Evolutionary conservation across 1,140 invertebrate genomes (phyloP).

Genomic region (Limonius californicus): DNA sequence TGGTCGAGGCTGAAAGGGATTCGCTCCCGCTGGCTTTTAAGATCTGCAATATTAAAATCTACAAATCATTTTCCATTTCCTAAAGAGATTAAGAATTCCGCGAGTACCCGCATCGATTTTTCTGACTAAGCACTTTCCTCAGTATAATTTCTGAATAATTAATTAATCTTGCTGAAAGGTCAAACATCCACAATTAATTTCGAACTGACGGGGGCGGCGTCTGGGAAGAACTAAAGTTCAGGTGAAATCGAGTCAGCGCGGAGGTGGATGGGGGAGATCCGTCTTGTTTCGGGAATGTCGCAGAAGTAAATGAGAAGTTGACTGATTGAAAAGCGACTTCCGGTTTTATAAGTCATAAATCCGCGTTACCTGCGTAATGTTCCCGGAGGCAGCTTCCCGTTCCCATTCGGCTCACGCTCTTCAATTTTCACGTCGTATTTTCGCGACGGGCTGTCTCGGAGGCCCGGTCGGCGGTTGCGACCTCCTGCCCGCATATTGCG

Average conservation of each 20-base stretch:
- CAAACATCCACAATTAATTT: conserved; percentile 23
- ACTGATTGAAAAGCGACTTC: conserved; percentile 25
- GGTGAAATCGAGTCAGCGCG: too few relatives aligned
- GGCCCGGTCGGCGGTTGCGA: conserved; percentile 23
- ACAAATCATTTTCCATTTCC: not conserved
- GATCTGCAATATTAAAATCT: not conserved
- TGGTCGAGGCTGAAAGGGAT: not conserved
- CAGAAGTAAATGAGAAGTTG: conserved; percentile 16
- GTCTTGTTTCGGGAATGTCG: conserved; percentile 12
- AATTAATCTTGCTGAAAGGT: conserved; percentile 23
- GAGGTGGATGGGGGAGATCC: too few relatives aligned
- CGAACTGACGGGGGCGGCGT: not conserved
- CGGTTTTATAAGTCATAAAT: conserved; percentile 21
- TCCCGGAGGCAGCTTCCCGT: conserved; percentile 17
- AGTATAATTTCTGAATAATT: conserved; percentile 23
- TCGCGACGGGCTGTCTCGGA: conserved; percentile 24
- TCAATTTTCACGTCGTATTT: conserved; percentile 34
- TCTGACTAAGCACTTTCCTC: conserved; percentile 21
- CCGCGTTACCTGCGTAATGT: conserved; percentile 26
- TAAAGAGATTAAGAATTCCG: not conserved
- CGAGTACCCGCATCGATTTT: conserved; percentile 15
- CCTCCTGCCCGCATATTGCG: conserved; percentile 31
- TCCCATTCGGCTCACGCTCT: conserved; percentile 27
- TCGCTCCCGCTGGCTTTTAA: not conserved
- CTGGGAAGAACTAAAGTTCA: too few relatives aligned